Conservation (phyloP, 92 coral and sea anemone species). For the Epizoanthus illoricatus region DNA sequence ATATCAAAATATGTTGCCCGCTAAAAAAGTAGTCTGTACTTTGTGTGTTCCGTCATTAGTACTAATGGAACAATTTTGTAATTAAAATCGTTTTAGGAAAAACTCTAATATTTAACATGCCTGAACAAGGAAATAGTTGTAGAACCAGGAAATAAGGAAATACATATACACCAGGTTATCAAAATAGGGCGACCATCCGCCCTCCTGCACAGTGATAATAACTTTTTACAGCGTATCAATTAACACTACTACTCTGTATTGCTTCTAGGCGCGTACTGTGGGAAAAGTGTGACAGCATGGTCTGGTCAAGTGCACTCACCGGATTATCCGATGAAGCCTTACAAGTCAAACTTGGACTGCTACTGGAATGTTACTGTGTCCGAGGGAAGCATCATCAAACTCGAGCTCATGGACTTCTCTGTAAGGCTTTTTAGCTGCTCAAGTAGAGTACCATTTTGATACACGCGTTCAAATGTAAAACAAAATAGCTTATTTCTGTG, state of each 20-base stretch:
- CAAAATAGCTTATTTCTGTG: too few relatives aligned
- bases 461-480: not conserved
- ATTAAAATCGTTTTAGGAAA: too few relatives aligned
- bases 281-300: conserved; percentile 1
- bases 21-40: too few relatives aligned
- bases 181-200: too few relatives aligned
- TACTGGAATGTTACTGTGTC: conserved; percentile 34
- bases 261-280: conserved; percentile 14
- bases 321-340: not conserved
- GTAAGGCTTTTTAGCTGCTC: not conserved
- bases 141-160: too few relatives aligned
- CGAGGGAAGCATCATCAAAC: not conserved
- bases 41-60: too few relatives aligned
- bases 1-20: too few relatives aligned
- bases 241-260: not conserved
- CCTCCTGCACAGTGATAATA: too few relatives aligned
- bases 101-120: too few relatives aligned
- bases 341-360: conserved; percentile 21
- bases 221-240: not conserved
- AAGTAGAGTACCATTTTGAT: not conserved
- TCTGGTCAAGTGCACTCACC: not conserved
- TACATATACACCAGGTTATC: too few relatives aligned
- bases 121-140: too few relatives aligned
- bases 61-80: too few relatives aligned
- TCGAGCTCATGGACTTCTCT: not conserved